These are phyloP conservation scores for Porites lutea DNA, from an alignment of 64 coral and sea anemone genomes.

Conservation along the genomic window DNA sequence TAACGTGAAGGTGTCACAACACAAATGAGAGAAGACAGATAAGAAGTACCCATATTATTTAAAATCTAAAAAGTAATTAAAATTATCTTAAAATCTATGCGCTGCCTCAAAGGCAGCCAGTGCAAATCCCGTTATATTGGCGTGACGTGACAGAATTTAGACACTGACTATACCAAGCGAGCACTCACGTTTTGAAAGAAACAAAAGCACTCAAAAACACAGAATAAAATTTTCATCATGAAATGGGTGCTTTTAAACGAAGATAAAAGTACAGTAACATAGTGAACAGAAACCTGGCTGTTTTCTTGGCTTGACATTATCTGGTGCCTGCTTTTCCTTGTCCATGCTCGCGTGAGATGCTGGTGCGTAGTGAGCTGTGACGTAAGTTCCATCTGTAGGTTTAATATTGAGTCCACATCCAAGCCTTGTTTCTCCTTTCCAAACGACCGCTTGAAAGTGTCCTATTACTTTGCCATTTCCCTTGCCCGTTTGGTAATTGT, in stretches of 20 bases:
- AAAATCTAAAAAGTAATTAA: too few relatives aligned
- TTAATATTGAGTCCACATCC: conserved; percentile 79
- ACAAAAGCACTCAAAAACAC: too few relatives aligned
- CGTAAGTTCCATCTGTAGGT: conserved; percentile 68
- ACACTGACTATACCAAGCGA: too few relatives aligned
- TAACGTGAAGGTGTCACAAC: too few relatives aligned
- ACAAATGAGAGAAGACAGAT: too few relatives aligned
- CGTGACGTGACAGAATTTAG: too few relatives aligned
- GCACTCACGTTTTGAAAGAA: too few relatives aligned
- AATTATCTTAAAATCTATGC: too few relatives aligned
- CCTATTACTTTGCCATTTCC: conserved; percentile 44
- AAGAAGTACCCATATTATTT: too few relatives aligned
- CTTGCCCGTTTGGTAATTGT: conserved; percentile 48
- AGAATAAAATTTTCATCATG: neutral
- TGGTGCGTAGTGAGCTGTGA: conserved; percentile 79
- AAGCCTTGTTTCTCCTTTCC: conserved; percentile 57
- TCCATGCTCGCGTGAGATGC: conserved; percentile 54
- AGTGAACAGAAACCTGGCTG: conserved; percentile 25
- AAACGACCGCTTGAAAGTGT: conserved; percentile 76
- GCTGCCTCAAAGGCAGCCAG: too few relatives aligned
- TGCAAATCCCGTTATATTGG: too few relatives aligned
- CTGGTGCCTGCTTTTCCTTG: neutral
- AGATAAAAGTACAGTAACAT: neutral
- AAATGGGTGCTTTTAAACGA: neutral
- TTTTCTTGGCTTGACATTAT: conserved; percentile 42